Evolutionary conservation across 2,113 vertebrate species (phyloP), one percentile per base, ranked within the genome.

Genomic region (Dipodomys ordii): DNA sequence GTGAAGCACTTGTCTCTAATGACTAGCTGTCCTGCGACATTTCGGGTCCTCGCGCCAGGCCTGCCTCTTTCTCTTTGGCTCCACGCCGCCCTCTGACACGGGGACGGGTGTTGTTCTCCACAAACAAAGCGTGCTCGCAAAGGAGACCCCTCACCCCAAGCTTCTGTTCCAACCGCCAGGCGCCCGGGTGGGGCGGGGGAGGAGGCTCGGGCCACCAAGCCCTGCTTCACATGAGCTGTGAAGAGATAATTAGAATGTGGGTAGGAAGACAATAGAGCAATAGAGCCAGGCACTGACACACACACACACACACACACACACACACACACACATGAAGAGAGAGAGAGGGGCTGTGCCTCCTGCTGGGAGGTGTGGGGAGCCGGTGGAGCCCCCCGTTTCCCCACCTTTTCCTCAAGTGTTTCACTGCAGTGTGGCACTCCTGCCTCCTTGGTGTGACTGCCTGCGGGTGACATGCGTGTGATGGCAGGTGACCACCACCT

Each of bases 101-200:
- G 88, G 79, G 87, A 82, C 0, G 84, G 30, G 64, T 0, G 22
- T 9, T 2, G 35, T 72, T 86, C 71, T 76, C 49, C 8, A 12
- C 23, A 77, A 44, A 94, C 95, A 92, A 87, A 88, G 83, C 79
- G 15, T 80, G 79, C 83, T 90, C 88, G 77, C 91, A 85, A 77
- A 90, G n/a, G 91, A 88, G 94, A 88, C 80, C 88, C 65, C 80
- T 88, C 83, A 81, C 83, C 7, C n/a, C 0, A 0, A 30, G 60
- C 87, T 84, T 68, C 93, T 53, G 44, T 74, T 65, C 78, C 3
- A 3, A 57, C 81, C 72, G 87, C 64, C 78, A 64, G 93, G n/a
- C 74, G 72, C 39, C 22, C 0, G 2, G 0, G 5, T 9, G 16
- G 67, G 7, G 72, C 28, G 23, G 27, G 46, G n/a, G 91, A 49